Percentiles rank a stretch among this genome's conserved stretches.
Conservation (phyloP, 2,113 vertebrate species). For the Aegypius monachus region DNA sequence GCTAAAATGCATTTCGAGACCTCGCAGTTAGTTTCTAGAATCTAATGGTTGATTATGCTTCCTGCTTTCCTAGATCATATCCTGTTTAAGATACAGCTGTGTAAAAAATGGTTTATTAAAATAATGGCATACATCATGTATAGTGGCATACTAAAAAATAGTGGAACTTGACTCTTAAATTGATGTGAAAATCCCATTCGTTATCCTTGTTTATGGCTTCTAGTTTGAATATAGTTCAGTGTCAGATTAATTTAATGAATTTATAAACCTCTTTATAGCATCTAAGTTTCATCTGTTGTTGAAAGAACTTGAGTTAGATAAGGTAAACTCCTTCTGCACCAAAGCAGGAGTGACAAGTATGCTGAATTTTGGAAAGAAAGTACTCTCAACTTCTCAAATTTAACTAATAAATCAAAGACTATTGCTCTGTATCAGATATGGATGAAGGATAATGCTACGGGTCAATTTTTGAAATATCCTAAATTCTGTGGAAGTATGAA, state of each 20-base stretch:
- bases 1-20: not conserved
- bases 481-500: not conserved
- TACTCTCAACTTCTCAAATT: not conserved
- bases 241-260: not conserved
- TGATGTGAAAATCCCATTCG: not conserved
- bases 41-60: not conserved
- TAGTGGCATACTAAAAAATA: not conserved
- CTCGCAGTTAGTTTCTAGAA: not conserved
- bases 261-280: not conserved
- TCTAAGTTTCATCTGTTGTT: not conserved
- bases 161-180: not conserved
- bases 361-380: not conserved
- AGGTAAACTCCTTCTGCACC: not conserved
- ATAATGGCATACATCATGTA: not conserved
- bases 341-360: not conserved
- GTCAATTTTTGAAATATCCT: not conserved
- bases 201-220: not conserved
- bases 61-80: not conserved
- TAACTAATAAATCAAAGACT: not conserved
- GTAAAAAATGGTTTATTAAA: not conserved
- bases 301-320: not conserved
- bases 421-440: not conserved
- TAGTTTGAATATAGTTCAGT: not conserved
- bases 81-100: not conserved
- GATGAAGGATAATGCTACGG: not conserved